A percentile compares a stretch with the other conserved stretches of the same genome.
Conservation (phyloP, 2,888 invertebrate genomes). For the Schrankia costaestrigalis region DNA sequence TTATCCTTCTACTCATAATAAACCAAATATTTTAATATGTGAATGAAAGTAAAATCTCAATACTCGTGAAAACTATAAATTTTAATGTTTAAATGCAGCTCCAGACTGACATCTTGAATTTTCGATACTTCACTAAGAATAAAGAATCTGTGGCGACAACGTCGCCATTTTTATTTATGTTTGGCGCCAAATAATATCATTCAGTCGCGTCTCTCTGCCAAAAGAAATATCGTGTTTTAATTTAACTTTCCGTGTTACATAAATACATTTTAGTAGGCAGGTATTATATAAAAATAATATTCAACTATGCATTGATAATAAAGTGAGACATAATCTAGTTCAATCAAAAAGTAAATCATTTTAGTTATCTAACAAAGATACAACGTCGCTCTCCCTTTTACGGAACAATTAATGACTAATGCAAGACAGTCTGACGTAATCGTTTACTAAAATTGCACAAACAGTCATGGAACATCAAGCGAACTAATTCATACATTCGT, state of each 20-base stretch:
- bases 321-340: neutral
- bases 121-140: constrained; percentile 23
- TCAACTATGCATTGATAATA: constrained; percentile 12
- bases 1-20: too few species aligned
- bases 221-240: constrained; percentile 46
- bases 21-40: too few species aligned
- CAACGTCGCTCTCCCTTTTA: too few species aligned
- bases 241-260: constrained; percentile 41
- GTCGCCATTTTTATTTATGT: constrained; percentile 65
- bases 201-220: constrained; percentile 50
- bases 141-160: constrained; percentile 41
- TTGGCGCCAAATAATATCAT: constrained; percentile 69
- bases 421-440: too few species aligned
- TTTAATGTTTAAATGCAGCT: constrained; percentile 8
- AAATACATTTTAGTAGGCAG: constrained; percentile 20
- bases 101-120: constrained; percentile 29
- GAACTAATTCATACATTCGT: too few species aligned
- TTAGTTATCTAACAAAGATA: too few species aligned
- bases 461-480: too few species aligned
- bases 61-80: too few species aligned
- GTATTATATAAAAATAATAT: constrained; percentile 22
- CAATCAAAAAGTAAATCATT: too few species aligned
- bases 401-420: too few species aligned
- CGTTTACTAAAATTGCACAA: too few species aligned
- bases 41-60: too few species aligned